Conservation (phyloP, 2,888 invertebrate species). For the Macrosoma leucophasiata region DNA sequence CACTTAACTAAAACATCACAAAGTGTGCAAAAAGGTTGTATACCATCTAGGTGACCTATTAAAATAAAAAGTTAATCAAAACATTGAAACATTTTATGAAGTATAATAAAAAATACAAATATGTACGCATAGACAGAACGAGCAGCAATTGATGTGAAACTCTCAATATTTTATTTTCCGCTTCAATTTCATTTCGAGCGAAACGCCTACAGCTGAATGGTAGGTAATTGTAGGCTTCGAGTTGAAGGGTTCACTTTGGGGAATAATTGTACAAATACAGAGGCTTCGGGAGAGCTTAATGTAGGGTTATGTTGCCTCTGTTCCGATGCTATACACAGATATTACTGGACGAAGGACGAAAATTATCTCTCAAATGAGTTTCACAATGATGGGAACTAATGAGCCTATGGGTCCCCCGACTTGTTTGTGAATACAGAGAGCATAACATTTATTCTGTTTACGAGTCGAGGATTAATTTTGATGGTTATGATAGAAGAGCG, state of each 20-base stretch:
- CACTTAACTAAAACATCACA: no score
- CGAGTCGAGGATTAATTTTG: constrained; percentile 56
- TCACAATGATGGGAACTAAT: constrained; percentile 66
- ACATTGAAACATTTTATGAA: no score
- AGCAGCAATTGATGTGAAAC: constrained; percentile 54
- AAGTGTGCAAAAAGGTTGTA: no score
- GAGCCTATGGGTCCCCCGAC: constrained; percentile 61
- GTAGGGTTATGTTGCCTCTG: constrained; percentile 56
- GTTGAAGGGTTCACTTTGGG: constrained; percentile 66
- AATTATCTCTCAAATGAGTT: constrained; percentile 69
- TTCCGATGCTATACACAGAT: constrained; percentile 51
- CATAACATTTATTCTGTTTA: constrained; percentile 63
- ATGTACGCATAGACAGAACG: constrained; percentile 8
- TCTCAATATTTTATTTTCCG: constrained; percentile 63
- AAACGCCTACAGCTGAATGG: constrained; percentile 62
- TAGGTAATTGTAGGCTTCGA: constrained; percentile 69
- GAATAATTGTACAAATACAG: constrained; percentile 71
- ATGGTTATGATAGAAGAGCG: constrained; percentile 40
- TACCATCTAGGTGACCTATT: no score
- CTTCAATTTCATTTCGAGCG: constrained; percentile 60
- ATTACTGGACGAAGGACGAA: constrained; percentile 65
- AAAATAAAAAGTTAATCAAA: no score
- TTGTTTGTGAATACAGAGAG: constrained; percentile 60
- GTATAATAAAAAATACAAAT: constrained; percentile 10
- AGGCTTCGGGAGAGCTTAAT: constrained; percentile 70